Percentiles rank a stretch among this genome's conserved stretches.
These are phyloP conservation scores for Charanyca ferruginea DNA, from an alignment of 2,888 invertebrate genomes.

Conservation along the genomic window DNA sequence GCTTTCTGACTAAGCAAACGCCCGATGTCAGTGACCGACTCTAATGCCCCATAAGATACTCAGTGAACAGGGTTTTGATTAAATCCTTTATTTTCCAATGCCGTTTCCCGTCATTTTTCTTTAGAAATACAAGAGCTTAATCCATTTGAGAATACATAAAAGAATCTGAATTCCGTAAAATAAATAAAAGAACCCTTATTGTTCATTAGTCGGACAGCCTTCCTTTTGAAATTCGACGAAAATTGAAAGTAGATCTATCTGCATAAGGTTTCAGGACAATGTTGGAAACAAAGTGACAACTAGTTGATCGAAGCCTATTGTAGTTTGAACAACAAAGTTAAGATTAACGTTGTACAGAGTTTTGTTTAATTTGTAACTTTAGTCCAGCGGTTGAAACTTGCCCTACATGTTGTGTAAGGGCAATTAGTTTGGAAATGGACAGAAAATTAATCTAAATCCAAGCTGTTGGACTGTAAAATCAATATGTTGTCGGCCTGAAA, in stretches of 20 bases:
- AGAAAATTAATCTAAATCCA: conserved; percentile 46
- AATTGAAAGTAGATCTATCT: conserved; percentile 14
- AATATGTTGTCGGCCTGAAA: conserved; percentile 4
- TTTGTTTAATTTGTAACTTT: conserved; percentile 41
- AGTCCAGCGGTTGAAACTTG: conserved; percentile 26
- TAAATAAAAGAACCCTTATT: neutral
- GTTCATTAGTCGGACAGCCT: neutral
- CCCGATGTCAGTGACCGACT: neutral
- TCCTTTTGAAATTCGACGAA: conserved; percentile 10
- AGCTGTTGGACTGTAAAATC: conserved; percentile 19
- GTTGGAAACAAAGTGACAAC: conserved; percentile 26
- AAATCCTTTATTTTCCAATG: neutral
- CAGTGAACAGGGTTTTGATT: conserved; percentile 17
- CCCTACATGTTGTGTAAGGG: conserved; percentile 14
- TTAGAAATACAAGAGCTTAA: neutral
- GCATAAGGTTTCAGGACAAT: neutral
- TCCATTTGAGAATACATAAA: neutral
- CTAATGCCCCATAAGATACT: conserved; percentile 10
- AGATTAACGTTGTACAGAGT: conserved; percentile 45
- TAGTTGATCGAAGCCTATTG: conserved; percentile 30
- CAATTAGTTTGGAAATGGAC: conserved; percentile 50
- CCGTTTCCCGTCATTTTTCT: neutral
- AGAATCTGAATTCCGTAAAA: neutral
- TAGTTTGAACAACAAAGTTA: conserved; percentile 48
- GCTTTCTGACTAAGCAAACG: conserved; percentile 5